Percentiles rank a stretch among this genome's conserved stretches.
Evolutionary conservation across 2,113 vertebrate genomes (phyloP).

Genomic region (Oncorhynchus clarkii): DNA sequence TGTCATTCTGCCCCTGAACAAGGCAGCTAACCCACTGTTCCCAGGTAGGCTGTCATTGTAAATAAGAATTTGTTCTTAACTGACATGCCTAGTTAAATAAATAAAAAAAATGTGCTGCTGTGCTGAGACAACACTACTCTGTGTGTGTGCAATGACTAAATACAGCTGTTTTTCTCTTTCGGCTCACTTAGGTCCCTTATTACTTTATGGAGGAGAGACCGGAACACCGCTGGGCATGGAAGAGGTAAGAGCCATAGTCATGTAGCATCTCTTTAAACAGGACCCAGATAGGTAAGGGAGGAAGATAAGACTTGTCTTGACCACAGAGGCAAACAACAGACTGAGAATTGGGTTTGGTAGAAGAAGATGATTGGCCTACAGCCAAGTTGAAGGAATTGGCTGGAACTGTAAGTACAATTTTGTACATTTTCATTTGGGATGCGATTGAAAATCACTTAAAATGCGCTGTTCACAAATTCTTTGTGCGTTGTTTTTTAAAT

Average conservation of each 20-base stretch:
- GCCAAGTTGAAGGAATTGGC: too few species aligned
- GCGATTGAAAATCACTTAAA: too few species aligned
- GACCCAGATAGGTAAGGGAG: not conserved
- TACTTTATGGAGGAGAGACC: slow-evolving; percentile 10
- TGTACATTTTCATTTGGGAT: too few species aligned
- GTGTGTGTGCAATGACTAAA: slow-evolving; percentile 40
- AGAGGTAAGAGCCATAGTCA: not conserved
- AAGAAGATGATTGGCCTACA: too few species aligned
- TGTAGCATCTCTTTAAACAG: not conserved
- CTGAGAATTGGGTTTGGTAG: not conserved
- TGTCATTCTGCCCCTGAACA: too few species aligned
- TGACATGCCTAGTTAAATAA: too few species aligned
- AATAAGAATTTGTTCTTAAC: too few species aligned
- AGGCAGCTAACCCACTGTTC: too few species aligned
- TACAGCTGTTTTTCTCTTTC: slow-evolving; percentile 15
- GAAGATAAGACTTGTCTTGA: not conserved
- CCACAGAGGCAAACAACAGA: not conserved
- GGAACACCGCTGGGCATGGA: not conserved
- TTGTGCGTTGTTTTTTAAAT: too few species aligned
- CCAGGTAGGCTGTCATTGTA: too few species aligned
- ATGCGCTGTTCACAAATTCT: too few species aligned
- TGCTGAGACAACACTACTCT: slow-evolving; percentile 27
- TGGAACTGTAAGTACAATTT: too few species aligned
- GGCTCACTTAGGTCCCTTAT: slow-evolving; percentile 9
- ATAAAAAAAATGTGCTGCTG: slow-evolving; percentile 26